Base-by-base conservation (phyloP, 2,888 invertebrate species). In the Athalia cordata region DNA sequence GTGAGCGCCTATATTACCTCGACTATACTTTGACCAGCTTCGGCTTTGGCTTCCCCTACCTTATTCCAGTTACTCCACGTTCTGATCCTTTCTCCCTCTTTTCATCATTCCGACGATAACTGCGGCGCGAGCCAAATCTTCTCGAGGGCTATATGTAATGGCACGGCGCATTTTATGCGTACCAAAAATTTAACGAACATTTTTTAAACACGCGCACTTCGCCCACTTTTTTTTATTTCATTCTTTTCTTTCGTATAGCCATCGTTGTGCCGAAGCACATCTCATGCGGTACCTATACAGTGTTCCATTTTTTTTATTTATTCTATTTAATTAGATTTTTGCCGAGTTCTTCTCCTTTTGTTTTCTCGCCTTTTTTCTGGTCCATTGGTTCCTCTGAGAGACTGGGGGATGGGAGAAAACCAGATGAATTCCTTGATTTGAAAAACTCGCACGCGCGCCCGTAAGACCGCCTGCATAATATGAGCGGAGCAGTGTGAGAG, bases 51-150 rank as follows among this genome's bases (percentile, higher is more conserved):
- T 49, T 49, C 50, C 52, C 45, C 49, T n/a, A 61, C 61, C n/a
- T 29, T 72, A 43, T 7, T 65, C 55, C 68, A 7, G 50, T 72
- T 9, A n/a, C 13, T 47, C 9, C 76, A 5, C 43, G 47, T 49
- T 49, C 65, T 45, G 43, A 8, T 49, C n/a, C 15, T 2, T 13
- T 2, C 74, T 55, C 77, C 29, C 55, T 57, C 77, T 13, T 64
- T 2, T 64, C 45, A 29, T 77, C 67, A 59, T n/a, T 66, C 79
- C 29, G 29, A 68, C 78, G 66, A 80, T 80, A 78, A 75, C 79
- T 79, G 82, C 84, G 87, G 86, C 87, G 84, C 87, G 84, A 85
- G 87, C 87, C 87, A 86, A 83, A 80, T 81, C 83, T 86, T 86
- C 84, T 86, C 87, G 15, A 29, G 43, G 68, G 52, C 43, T 29